Conservation (phyloP, 2,113 vertebrate species). For the Mormyrus lacerda region DNA sequence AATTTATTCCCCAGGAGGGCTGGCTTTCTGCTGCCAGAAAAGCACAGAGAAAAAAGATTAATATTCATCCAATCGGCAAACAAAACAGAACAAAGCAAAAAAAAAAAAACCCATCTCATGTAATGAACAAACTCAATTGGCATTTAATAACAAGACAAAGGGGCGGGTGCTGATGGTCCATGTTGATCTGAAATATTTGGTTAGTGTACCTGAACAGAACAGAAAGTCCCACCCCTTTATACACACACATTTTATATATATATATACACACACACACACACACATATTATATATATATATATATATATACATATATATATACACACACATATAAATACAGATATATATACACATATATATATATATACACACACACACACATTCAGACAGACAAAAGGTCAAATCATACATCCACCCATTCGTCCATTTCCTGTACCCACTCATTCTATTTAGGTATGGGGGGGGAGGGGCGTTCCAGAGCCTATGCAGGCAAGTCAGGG, state of each 20-base stretch:
- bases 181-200: slow-evolving; percentile 11
- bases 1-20: slow-evolving; percentile 36
- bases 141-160: slow-evolving; percentile 19
- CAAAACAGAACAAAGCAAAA: slow-evolving; percentile 30
- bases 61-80: slow-evolving; percentile 25
- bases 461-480: neutral
- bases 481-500: neutral
- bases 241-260: neutral
- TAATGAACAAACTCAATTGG: slow-evolving; percentile 42
- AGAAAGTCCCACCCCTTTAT: neutral
- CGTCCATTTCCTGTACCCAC: neutral
- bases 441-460: neutral
- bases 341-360: too few species aligned
- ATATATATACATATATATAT: neutral
- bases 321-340: neutral
- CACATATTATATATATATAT: too few species aligned
- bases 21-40: slow-evolving; percentile 27
- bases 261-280: too few species aligned
- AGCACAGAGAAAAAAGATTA: slow-evolving; percentile 36
- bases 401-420: neutral
- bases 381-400: neutral
- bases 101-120: slow-evolving; percentile 35
- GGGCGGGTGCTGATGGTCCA: neutral
- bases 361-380: too few species aligned
- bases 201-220: slow-evolving; percentile 4